Evolutionary conservation across 1,140 invertebrate genomes (phyloP).

Genomic region (Listronotus oregonensis): DNA sequence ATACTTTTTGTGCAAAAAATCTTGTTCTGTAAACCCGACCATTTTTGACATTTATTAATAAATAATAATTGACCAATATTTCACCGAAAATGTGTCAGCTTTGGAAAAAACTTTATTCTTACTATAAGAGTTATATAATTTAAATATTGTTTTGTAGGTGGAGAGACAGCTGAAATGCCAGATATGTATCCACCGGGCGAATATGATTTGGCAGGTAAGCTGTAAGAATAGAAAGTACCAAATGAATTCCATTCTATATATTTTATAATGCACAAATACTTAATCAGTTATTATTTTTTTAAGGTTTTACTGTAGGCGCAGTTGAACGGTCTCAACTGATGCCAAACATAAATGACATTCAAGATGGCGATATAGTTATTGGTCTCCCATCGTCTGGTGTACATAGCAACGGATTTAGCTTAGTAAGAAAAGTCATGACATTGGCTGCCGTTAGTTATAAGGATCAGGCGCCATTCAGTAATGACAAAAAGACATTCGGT

Average conservation of each 20-base stretch:
- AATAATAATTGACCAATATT: no score
- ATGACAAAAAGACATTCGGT: slow-evolving; percentile 65
- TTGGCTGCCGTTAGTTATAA: slow-evolving; percentile 66
- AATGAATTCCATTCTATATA: not conserved
- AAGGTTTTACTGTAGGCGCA: slow-evolving; percentile 87
- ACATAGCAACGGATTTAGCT: slow-evolving; percentile 96
- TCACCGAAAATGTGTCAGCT: no score
- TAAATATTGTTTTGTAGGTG: slow-evolving; percentile 62
- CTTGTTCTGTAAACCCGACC: no score
- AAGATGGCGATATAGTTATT: slow-evolving; percentile 81
- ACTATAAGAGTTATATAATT: not conserved
- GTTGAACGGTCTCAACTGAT: slow-evolving; percentile 78
- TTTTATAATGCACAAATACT: no score
- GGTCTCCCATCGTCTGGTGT: slow-evolving; percentile 87
- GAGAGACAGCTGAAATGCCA: slow-evolving; percentile 97
- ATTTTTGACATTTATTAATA: no score
- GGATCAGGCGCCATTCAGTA: slow-evolving; percentile 80
- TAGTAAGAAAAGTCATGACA: slow-evolving; percentile 86
- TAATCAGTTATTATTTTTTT: no score
- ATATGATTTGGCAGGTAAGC: slow-evolving; percentile 84
- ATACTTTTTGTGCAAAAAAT: no score
- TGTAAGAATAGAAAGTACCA: no score
- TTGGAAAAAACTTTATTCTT: no score
- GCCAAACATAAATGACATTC: slow-evolving; percentile 73
- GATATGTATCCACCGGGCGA: slow-evolving; percentile 86